These are phyloP conservation scores for Dyspetes luteomarginatus DNA, from an alignment of 2,888 invertebrate species.

Conservation along the genomic window DNA sequence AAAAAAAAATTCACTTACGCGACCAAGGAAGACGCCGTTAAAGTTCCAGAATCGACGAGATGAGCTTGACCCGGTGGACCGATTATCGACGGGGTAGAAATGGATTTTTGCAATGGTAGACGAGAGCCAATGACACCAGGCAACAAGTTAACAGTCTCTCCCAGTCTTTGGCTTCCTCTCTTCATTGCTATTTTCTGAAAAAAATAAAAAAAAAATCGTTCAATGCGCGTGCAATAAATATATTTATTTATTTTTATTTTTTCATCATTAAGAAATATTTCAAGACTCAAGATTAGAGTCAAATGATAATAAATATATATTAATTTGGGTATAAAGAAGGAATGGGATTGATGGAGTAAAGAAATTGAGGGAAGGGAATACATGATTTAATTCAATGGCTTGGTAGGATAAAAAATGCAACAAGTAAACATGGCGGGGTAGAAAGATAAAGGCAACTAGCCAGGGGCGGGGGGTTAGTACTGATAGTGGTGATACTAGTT, in stretches of 20 bases:
- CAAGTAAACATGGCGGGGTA: too few species aligned
- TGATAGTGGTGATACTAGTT: too few species aligned
- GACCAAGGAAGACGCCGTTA: constrained; percentile 85
- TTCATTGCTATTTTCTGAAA: constrained; percentile 88
- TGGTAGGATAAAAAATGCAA: too few species aligned
- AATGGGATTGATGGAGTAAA: too few species aligned
- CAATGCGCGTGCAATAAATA: neutral
- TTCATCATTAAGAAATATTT: neutral
- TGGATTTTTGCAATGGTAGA: constrained; percentile 94
- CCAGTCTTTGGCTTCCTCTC: constrained; percentile 84
- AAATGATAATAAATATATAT: too few species aligned
- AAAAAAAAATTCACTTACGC: constrained; percentile 84
- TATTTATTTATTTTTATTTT: constrained; percentile 3
- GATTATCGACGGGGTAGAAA: constrained; percentile 95
- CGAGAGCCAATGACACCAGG: constrained; percentile 86
- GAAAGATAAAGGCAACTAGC: too few species aligned
- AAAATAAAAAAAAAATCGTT: too few species aligned
- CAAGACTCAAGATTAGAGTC: too few species aligned
- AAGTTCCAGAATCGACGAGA: constrained; percentile 84
- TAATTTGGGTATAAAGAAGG: too few species aligned
- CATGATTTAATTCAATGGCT: too few species aligned
- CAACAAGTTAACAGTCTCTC: constrained; percentile 79
- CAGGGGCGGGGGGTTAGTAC: too few species aligned
- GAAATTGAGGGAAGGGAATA: too few species aligned
- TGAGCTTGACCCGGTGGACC: constrained; percentile 87